Base-by-base conservation (phyloP, 2,113 vertebrate species). In the Lipotes vexillifer region DNA sequence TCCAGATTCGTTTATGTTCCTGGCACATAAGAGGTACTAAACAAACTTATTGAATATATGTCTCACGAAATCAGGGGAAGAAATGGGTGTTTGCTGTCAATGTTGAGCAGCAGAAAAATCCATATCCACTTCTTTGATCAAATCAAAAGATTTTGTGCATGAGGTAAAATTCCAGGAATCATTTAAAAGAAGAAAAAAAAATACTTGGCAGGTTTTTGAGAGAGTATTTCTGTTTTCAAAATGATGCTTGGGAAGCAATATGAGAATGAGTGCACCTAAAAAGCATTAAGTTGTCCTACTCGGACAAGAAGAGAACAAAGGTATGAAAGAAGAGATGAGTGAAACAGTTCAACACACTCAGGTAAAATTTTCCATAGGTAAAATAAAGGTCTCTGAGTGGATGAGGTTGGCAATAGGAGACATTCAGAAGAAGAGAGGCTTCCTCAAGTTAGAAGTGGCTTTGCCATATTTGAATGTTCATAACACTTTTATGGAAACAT, bases 181-280 rank as follows among this genome's bases (percentile, higher is more conserved):
- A 90, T 36, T 97, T 82, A 82, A 92, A 94, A 91, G 63, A 41
- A 7, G 52, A 77, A 86, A 33, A 41, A 55, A 55, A 90, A 44
- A 33, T 15, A 71, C n/a, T 69, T 66, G 25, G 31, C 31, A 85
- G 13, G 2, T 33, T 71, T 75, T 66, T 41, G 15, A 81, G 29
- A 63, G 27, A 86, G 21, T 29, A 85, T 41, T 94, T 90, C 63
- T 93, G n/a, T 91, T 68, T 82, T 96, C 38, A 91, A 81, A 93
- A 11, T 49, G 33, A 88, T 71, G 7, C 10, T 49, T 69, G 6
- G 23, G n/a, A 83, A 94, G 55, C 4, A 71, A 15, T 36, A 25
- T 38, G 36, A 88, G 38, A 74, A 46, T 65, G 10, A 95, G 21
- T 31, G 2, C 4, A 65, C 31, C 72, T 65, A 95, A 69, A 59